These are phyloP conservation scores for Heteronetta atricapilla DNA, from an alignment of 2,113 vertebrate species.

Conservation along the genomic window DNA sequence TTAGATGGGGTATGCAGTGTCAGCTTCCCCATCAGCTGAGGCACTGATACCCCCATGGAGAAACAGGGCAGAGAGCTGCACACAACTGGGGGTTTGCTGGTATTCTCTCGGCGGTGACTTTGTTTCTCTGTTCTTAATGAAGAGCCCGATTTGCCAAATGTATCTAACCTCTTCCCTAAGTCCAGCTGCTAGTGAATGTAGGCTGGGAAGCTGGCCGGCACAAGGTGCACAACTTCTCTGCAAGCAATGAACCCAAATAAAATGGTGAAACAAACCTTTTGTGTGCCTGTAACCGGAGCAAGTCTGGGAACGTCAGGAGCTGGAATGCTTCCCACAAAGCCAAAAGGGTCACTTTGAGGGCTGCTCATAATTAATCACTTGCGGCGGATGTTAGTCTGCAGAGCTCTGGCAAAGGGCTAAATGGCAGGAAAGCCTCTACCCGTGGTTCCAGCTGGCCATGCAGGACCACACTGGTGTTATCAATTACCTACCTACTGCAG, in stretches of 20 bases:
- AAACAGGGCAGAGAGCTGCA: fast-evolving
- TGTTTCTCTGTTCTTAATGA: neutral
- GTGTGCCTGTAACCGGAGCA: neutral
- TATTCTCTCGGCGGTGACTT: neutral
- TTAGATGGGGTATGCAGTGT: fast-evolving
- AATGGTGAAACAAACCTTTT: neutral
- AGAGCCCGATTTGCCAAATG: fast-evolving
- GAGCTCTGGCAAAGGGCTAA: neutral
- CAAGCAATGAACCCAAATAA: neutral
- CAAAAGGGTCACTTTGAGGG: neutral
- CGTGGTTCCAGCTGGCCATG: neutral
- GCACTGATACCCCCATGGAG: neutral
- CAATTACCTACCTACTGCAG: neutral
- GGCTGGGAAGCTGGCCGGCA: fast-evolving
- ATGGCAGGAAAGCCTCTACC: neutral
- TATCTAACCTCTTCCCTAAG: neutral
- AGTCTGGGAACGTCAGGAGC: neutral
- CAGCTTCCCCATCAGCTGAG: neutral
- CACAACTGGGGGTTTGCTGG: neutral
- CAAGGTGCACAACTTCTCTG: fast-evolving
- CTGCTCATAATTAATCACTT: conserved; percentile 17
- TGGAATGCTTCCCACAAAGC: neutral
- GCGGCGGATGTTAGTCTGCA: fast-evolving
- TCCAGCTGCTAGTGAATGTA: fast-evolving
- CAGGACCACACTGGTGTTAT: neutral